These are phyloP conservation scores for Galbula dea DNA, from an alignment of 2,113 vertebrate species.

Conservation along the genomic window DNA sequence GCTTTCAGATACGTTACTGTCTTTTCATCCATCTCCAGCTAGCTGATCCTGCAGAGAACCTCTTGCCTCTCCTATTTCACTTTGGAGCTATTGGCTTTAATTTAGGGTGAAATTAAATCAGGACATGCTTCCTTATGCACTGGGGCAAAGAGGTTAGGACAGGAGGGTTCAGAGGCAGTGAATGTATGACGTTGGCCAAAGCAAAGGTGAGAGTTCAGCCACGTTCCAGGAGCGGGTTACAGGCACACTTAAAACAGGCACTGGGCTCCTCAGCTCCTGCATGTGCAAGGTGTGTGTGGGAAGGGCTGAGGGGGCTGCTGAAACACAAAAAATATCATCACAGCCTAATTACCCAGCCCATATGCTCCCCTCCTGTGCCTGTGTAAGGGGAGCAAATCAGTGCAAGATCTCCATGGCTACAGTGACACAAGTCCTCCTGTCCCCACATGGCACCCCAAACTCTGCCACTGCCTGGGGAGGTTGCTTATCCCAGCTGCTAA, in stretches of 20 bases:
- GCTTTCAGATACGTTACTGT: background rate
- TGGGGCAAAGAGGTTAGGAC: background rate
- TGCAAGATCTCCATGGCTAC: slow-evolving; percentile 20
- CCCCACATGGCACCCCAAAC: background rate
- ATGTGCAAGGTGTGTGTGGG: background rate
- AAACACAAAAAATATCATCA: background rate
- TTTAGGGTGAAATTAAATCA: slow-evolving; percentile 22
- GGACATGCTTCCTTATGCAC: background rate
- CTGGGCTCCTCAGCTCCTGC: background rate
- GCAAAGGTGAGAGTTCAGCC: background rate
- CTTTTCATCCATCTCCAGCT: background rate
- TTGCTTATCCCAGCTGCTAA: background rate
- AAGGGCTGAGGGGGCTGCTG: slow-evolving; percentile 42
- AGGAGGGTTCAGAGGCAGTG: background rate
- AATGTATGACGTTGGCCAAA: background rate
- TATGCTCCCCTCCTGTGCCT: slow-evolving; percentile 42
- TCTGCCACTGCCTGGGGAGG: background rate
- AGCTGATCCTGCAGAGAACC: background rate
- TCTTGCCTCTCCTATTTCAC: slow-evolving; percentile 29
- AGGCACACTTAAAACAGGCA: background rate
- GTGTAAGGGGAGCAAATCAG: background rate
- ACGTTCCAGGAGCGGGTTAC: background rate
- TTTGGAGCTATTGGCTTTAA: background rate
- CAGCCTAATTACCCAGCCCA: slow-evolving; percentile 21
- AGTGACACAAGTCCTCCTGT: rapidly evolving